phyloP scores from a whole-genome alignment of 92 coral and sea anemone species.

The Plumapathes pennacea region DNA sequence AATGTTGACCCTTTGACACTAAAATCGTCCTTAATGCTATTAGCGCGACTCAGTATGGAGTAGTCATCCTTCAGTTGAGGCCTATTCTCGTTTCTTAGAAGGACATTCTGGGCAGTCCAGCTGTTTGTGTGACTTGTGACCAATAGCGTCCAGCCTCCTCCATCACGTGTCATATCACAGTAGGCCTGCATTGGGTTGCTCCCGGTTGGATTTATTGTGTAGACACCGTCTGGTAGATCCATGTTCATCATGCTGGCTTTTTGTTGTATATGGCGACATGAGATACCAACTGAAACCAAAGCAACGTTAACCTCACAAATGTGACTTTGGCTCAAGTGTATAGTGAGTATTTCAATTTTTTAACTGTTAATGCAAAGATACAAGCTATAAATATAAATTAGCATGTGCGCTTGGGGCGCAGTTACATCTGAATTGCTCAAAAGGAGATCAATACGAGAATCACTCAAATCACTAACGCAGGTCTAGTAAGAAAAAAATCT shows the following conservation, averaged over 20 bases:
- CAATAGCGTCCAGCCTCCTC: slow-evolving; percentile 84
- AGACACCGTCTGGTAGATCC: slow-evolving; percentile 62
- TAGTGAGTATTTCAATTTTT: too few species aligned
- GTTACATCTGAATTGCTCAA: too few species aligned
- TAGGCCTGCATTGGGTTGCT: slow-evolving; percentile 36
- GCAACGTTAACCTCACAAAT: too few species aligned
- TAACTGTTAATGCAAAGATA: too few species aligned
- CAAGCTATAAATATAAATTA: too few species aligned
- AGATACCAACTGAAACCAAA: slow-evolving; percentile 35
- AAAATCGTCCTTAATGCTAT: slow-evolving; percentile 39
- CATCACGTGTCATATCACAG: slow-evolving; percentile 80
- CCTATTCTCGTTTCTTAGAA: slow-evolving; percentile 16
- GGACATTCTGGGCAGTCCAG: slow-evolving; percentile 50
- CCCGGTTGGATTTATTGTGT: slow-evolving; percentile 71
- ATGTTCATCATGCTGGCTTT: slow-evolving; percentile 32
- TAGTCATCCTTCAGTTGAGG: slow-evolving; percentile 55
- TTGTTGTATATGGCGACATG: slow-evolving; percentile 59
- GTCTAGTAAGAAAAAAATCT: too few species aligned
- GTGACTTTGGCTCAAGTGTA: too few species aligned
- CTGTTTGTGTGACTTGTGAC: slow-evolving; percentile 68
- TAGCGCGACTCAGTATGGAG: slow-evolving; percentile 60
- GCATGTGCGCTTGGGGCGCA: too few species aligned
- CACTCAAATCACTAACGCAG: too few species aligned
- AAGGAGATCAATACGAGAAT: too few species aligned
- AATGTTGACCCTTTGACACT: slow-evolving; percentile 40